These are phyloP conservation scores for Rhagoletis zephyria DNA, from an alignment of 1,140 invertebrate species.

Conservation along the genomic window DNA sequence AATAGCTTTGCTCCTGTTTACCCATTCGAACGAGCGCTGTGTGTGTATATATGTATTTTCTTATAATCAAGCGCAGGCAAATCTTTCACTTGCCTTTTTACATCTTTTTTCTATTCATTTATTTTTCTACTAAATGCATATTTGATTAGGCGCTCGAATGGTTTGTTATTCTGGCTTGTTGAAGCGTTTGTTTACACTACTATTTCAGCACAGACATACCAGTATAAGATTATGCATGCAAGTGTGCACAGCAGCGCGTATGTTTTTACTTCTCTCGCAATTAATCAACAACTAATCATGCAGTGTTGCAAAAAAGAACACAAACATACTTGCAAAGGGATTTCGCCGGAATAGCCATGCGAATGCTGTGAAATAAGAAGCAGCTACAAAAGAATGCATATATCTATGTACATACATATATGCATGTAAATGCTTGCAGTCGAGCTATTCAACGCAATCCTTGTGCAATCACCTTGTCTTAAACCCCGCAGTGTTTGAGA, in stretches of 20 bases:
- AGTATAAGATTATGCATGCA: not conserved
- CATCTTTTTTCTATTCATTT: not conserved
- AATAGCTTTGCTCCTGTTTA: not conserved
- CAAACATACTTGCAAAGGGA: not conserved
- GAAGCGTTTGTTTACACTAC: constrained; percentile 22
- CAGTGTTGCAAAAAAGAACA: not conserved
- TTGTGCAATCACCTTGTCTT: too few species aligned
- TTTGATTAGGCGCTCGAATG: constrained; percentile 35
- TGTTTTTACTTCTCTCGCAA: constrained; percentile 5
- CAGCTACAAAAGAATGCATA: not conserved
- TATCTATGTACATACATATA: not conserved
- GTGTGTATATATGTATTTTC: not conserved
- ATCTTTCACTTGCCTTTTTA: not conserved
- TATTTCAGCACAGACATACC: not conserved
- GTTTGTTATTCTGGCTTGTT: constrained; percentile 49
- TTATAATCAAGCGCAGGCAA: constrained; percentile 25
- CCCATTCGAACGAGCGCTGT: not conserved
- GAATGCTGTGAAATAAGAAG: not conserved
- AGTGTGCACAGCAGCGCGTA: not conserved
- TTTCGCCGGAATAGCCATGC: not conserved
- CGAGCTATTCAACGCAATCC: not conserved
- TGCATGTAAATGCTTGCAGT: not conserved
- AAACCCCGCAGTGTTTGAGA: too few species aligned
- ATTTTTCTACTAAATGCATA: constrained; percentile 27
- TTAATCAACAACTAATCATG: constrained; percentile 48